Evolutionary conservation across 2,888 invertebrate genomes (phyloP).

Genomic region (Sturmia bella): DNA sequence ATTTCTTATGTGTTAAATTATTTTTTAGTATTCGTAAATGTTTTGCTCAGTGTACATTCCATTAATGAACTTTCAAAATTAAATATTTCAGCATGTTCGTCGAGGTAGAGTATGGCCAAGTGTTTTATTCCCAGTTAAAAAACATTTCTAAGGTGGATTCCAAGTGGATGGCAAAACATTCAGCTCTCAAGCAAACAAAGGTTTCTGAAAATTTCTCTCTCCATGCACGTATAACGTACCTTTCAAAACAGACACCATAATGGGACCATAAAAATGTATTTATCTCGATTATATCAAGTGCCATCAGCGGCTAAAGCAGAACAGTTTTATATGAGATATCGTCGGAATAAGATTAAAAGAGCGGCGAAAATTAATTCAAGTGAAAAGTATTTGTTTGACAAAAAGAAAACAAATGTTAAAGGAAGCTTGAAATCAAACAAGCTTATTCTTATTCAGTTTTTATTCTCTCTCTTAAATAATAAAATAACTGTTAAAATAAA

Average conservation of each 20-base stretch:
- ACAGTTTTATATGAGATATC: constrained; percentile 74
- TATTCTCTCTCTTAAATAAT: constrained; percentile 28
- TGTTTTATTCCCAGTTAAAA: constrained; percentile 15
- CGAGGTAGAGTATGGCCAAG: constrained; percentile 1
- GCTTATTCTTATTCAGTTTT: constrained; percentile 71
- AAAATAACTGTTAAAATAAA: constrained; percentile 3
- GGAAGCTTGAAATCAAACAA: constrained; percentile 18
- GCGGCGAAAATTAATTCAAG: constrained; percentile 30
- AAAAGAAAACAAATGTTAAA: constrained; percentile 30
- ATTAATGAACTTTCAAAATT: background rate
- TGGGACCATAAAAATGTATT: constrained; percentile 26
- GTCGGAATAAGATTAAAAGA: constrained; percentile 71
- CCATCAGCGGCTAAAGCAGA: constrained; percentile 55
- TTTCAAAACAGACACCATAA: constrained; percentile 19
- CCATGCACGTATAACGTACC: constrained; percentile 19
- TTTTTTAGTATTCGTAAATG: too few relatives aligned
- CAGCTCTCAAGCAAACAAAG: constrained; percentile 40
- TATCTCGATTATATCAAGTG: constrained; percentile 68
- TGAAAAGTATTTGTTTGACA: constrained; percentile 13
- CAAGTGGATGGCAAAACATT: constrained; percentile 13
- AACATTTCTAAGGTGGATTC: constrained; percentile 26
- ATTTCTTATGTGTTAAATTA: too few relatives aligned
- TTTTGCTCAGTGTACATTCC: constrained; percentile 8
- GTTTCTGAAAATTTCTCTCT: constrained; percentile 36
- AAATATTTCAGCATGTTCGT: background rate